Percentiles rank a stretch among this genome's conserved stretches.
Evolutionary conservation across 2,113 vertebrate species (phyloP).

Genomic region (Microcebus murinus): DNA sequence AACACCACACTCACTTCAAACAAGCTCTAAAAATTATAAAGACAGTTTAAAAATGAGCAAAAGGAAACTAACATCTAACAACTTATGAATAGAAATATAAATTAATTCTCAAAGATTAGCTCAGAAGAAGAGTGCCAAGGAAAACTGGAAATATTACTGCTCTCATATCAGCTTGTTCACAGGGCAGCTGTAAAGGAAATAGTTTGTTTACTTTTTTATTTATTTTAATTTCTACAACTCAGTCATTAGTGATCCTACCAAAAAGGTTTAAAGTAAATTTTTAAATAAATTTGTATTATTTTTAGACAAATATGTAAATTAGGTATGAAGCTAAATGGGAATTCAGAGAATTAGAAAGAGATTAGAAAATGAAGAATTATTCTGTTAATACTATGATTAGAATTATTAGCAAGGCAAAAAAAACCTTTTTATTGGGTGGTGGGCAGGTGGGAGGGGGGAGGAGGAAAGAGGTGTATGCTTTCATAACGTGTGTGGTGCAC

Average conservation of each 20-base stretch:
- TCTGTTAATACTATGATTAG: background rate
- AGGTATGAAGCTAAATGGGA: slow-evolving; percentile 18
- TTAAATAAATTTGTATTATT: slow-evolving; percentile 43
- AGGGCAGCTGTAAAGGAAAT: background rate
- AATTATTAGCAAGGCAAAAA: slow-evolving; percentile 53
- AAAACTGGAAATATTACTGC: slow-evolving; percentile 57
- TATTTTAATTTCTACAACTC: slow-evolving; percentile 41
- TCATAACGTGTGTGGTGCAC: too few relatives aligned
- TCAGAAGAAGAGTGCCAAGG: slow-evolving; percentile 65
- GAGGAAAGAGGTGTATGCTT: too few relatives aligned
- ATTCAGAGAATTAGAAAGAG: background rate
- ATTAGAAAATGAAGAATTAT: background rate
- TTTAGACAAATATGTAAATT: background rate
- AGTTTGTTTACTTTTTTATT: background rate
- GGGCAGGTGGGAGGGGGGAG: too few relatives aligned
- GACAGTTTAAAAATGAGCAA: slow-evolving; percentile 78
- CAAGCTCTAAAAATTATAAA: slow-evolving; percentile 88
- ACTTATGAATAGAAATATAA: slow-evolving; percentile 74
- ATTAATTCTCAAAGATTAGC: slow-evolving; percentile 62
- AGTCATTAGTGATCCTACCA: background rate
- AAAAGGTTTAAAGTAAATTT: slow-evolving; percentile 27
- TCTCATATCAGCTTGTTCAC: slow-evolving; percentile 24
- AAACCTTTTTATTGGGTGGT: too few relatives aligned
- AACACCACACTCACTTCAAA: slow-evolving; percentile 97
- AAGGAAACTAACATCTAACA: slow-evolving; percentile 71